These are phyloP conservation scores for Eristalis pertinax DNA, from an alignment of 2,888 invertebrate species.

Conservation along the genomic window DNA sequence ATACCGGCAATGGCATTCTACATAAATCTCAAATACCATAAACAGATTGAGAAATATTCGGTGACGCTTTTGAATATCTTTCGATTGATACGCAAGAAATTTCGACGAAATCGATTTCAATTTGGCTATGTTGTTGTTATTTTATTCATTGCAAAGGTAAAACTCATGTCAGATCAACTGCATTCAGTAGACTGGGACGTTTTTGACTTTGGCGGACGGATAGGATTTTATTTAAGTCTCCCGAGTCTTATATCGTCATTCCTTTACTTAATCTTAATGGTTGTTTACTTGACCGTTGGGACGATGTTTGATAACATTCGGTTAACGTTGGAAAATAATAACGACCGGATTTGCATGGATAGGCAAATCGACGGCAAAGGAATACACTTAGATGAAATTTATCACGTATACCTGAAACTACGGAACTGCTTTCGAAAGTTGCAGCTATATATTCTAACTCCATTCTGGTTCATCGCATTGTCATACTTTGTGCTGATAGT, in stretches of 20 bases:
- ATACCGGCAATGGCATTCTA: neutral
- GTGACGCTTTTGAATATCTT: neutral
- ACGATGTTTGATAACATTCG: conserved; percentile 32
- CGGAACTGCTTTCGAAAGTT: conserved; percentile 7
- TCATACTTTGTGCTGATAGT: neutral
- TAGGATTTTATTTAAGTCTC: neutral
- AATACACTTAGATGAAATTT: conserved; percentile 9
- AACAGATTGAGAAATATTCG: neutral
- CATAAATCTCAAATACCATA: neutral
- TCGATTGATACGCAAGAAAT: neutral
- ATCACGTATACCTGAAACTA: neutral
- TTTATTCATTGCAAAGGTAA: neutral
- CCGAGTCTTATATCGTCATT: neutral
- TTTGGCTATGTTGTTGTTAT: neutral
- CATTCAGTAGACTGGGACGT: neutral
- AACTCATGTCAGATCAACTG: neutral
- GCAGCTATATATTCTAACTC: neutral
- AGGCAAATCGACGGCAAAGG: conserved; percentile 16
- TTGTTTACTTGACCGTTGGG: conserved; percentile 20
- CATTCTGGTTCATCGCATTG: neutral
- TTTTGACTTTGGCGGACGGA: neutral
- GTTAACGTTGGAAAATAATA: neutral
- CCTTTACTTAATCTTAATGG: conserved; percentile 4
- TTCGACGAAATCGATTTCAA: conserved; percentile 11
- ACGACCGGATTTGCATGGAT: conserved; percentile 7